Evolutionary conservation across 2,888 invertebrate species (phyloP), one percentile per base, ranked within the genome.

Genomic region (Heliconius sara): DNA sequence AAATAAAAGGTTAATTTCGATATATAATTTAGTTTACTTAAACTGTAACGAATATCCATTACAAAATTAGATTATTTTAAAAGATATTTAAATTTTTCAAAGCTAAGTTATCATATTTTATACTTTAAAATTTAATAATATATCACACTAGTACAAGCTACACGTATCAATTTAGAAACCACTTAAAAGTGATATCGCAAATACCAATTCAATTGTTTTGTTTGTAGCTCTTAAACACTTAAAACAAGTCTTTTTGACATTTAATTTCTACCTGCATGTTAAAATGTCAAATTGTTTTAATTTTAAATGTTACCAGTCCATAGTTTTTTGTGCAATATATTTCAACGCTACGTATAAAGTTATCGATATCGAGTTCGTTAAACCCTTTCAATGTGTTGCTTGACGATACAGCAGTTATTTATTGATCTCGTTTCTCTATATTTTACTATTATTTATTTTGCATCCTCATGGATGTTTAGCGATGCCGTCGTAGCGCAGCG

Each of bases 171-270:
- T 39, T 30, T 70, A 68, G 22, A 16, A 68, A 47, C 70, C 25
- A 70, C 25, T 70, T 25, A 39, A 16, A 39, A 70, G 25, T 25
- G 13, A 39, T 68, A 39, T 9, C 43, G 7, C 70, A 70, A 43
- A 70, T 70, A 47, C 43, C 25, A 43, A 43, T 43, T 70, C 25
- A 43, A 43, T 70, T 43, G 43, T 70, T 52, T 70, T 70, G 43
- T 70, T 43, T 70, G 70, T n/a, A 43, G 43, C 43, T 70, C 7
- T 70, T 70, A 25, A 39, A 70, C 43, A 43, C 9, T 70, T 70
- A 70, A 74, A 78, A 68, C 57, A 30, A 60, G 25, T 57, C 27
- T 67, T 63, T 27, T 68, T 74, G 60, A 78, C 74, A 78, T 78
- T 78, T 67, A 68, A 74, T 12, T 47, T 67, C 16, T 67, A 68